Percentiles rank a stretch among this genome's conserved stretches.
These are phyloP conservation scores for Spinus pinus DNA, from an alignment of 2,797 vertebrate species.

Conservation along the genomic window DNA sequence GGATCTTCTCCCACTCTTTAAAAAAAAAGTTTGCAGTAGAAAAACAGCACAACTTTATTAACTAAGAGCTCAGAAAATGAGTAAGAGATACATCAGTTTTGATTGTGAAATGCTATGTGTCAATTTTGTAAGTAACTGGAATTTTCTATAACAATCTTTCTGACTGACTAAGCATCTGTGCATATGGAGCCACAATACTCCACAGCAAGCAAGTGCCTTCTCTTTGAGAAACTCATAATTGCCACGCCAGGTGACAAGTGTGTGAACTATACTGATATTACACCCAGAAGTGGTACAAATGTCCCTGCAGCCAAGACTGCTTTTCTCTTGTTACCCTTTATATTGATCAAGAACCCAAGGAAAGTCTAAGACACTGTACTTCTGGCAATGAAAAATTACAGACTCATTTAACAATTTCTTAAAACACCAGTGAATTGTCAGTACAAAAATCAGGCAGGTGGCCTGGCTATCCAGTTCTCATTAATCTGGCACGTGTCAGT, in stretches of 20 bases:
- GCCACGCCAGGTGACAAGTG: background rate
- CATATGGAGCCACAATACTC: background rate
- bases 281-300: background rate
- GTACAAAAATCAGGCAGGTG: background rate
- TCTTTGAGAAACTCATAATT: background rate
- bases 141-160: background rate
- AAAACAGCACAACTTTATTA: background rate
- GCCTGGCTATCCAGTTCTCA: background rate
- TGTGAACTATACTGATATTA: background rate
- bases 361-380: background rate
- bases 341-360: background rate
- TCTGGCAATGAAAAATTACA: constrained; percentile 23
- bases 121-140: background rate
- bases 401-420: constrained; percentile 16
- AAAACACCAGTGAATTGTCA: background rate
- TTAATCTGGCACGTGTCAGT: constrained; percentile 24
- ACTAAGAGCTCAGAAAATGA: background rate
- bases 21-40: background rate
- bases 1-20: background rate
- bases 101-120: background rate
- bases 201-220: background rate
- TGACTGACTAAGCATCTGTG: background rate
- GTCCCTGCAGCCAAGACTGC: background rate
- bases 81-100: background rate
- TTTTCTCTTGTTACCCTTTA: background rate